Evolutionary conservation across 2,113 vertebrate species (phyloP).

Genomic region (Desmodus rotundus): DNA sequence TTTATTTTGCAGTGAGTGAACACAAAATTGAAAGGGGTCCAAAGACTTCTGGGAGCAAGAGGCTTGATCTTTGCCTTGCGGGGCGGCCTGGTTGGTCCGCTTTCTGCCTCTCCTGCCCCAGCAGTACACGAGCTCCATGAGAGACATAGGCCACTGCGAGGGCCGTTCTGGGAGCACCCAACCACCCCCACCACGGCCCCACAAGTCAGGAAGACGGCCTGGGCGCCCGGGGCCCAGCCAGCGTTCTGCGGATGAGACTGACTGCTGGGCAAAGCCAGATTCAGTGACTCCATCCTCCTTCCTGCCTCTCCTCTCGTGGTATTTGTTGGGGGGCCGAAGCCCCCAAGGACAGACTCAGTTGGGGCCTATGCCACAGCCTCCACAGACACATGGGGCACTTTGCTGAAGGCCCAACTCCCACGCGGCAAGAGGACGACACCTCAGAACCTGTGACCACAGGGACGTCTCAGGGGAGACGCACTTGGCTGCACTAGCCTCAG

Average conservation of each 20-base stretch:
- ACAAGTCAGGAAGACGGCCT: background rate
- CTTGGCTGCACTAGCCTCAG: background rate
- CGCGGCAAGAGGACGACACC: rapidly evolving
- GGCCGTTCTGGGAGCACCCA: background rate
- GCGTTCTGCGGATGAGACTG: background rate
- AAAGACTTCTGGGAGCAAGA: conserved; percentile 53
- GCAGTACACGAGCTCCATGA: background rate
- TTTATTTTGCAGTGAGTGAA: conserved; percentile 68
- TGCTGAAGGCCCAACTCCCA: background rate
- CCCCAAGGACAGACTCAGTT: background rate
- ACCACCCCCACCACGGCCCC: too few relatives aligned
- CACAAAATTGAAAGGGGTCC: conserved; percentile 63
- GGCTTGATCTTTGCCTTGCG: conserved; percentile 1
- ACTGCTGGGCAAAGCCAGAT: background rate
- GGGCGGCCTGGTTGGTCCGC: background rate
- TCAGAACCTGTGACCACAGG: background rate
- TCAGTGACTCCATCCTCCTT: background rate
- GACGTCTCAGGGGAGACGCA: background rate
- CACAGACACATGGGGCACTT: background rate
- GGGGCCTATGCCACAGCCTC: background rate
- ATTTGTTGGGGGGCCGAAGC: background rate
- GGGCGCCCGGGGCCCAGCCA: background rate
- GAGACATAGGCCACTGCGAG: background rate
- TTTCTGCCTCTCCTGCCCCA: background rate
- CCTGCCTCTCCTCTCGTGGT: background rate